phyloP scores from a whole-genome alignment of 2,888 invertebrate species.

The Protodeltote pygarga region DNA sequence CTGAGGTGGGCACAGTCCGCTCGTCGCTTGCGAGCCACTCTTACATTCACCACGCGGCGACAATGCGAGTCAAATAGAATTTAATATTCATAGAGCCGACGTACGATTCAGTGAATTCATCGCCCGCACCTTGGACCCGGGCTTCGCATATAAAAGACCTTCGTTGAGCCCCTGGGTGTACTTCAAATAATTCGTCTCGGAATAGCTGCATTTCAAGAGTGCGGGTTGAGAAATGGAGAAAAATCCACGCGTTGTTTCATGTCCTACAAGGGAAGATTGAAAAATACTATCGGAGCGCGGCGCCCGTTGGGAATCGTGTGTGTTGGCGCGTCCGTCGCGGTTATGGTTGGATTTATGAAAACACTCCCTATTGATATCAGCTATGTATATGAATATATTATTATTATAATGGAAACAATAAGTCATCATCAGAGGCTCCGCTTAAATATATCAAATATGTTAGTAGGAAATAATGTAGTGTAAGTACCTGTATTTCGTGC shows the following conservation, averaged over 20 bases:
- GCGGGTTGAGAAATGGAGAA: constrained; percentile 68
- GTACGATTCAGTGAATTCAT: constrained; percentile 85
- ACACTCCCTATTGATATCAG: constrained; percentile 44
- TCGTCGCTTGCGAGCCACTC: constrained; percentile 56
- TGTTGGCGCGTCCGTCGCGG: constrained; percentile 41
- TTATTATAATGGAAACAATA: constrained; percentile 31
- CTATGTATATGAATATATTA: constrained; percentile 40
- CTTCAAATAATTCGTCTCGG: constrained; percentile 82
- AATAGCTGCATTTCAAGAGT: constrained; percentile 78
- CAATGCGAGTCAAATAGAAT: constrained; percentile 84
- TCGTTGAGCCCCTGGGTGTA: constrained; percentile 76
- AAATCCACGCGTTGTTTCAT: constrained; percentile 74
- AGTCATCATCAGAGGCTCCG: no score
- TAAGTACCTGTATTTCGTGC: constrained; percentile 95
- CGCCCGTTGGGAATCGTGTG: constrained; percentile 62
- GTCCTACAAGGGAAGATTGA: constrained; percentile 76
- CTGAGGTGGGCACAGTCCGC: constrained; percentile 38
- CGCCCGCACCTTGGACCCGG: constrained; percentile 82
- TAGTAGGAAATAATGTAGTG: constrained; percentile 39
- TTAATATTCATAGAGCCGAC: constrained; percentile 85
- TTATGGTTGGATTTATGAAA: constrained; percentile 63
- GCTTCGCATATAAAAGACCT: constrained; percentile 83
- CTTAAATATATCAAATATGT: neutral
- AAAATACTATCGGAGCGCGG: constrained; percentile 72
- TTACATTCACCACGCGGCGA: constrained; percentile 77